Evolutionary conservation across 2,113 vertebrate species (phyloP), one percentile per base, ranked within the genome.

Genomic region (Opisthocomus hoazin): DNA sequence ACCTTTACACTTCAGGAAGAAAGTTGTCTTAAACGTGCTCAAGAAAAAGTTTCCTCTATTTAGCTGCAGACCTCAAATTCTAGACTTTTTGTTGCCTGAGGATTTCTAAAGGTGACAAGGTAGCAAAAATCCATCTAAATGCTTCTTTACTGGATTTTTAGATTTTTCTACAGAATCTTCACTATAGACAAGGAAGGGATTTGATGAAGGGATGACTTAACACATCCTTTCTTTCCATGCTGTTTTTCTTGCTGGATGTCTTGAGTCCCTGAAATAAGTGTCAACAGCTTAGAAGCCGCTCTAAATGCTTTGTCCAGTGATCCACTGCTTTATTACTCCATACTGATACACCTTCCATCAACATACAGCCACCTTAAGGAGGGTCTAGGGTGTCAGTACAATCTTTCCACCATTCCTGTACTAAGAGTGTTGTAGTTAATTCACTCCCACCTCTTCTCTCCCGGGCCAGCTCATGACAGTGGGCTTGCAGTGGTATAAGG

Each of bases 11-110:
- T 21, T 76, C 50, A 78, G 39, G 45, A 74, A 74, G 39, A 74
- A 71, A 86, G 64, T 36, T 0, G 4, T 64, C 29, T 68, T 74
- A 85, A 90, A 70, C 1, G 9, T 20, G 5, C 15, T 56, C 12
- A 61, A 65, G 18, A 12, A 32, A 43, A 74, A 6, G 4, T 58
- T 90, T 73, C 12, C 18, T 80, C 5, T 41, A 21, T 77, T 84
- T 65, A 81, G 4, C 46, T 39, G 8, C 0, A 0, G 56, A 12
- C 15, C 6, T 92, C 32, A 64, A 45, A 41, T 41, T 60, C 57
- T 63, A 41, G 9, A 13, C 5, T 17, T 65, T 27, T 43, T 30
- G 17, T 36, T 76, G 23, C 19, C 15, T 41, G 11, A 57, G 7
- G 5, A 15, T 89, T 94, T 91, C 19, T 65, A 53, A 75, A 75